A percentile compares a stretch with the other conserved stretches of the same genome.
Conservation (phyloP, 2,888 invertebrate genomes). For the Heliconius sara region DNA sequence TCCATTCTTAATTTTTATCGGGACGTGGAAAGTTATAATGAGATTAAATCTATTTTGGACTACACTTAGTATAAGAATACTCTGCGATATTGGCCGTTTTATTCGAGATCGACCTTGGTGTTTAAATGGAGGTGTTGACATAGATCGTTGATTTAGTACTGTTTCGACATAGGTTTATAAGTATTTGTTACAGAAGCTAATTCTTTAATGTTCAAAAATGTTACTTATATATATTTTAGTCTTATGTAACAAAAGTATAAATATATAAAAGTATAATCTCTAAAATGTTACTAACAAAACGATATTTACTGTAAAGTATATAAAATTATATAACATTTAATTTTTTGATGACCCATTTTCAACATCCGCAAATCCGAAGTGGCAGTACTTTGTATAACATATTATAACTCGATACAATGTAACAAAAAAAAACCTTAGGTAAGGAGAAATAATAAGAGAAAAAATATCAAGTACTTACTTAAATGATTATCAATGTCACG, state of each 20-base stretch:
- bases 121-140: constrained; percentile 83
- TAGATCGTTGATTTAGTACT: constrained; percentile 70
- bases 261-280: no score
- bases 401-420: no score
- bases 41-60: constrained; percentile 73
- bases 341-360: no score
- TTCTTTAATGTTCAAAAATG: background rate
- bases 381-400: no score
- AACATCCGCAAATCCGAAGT: no score
- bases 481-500: no score
- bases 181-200: background rate
- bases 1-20: constrained; percentile 77
- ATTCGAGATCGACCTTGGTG: constrained; percentile 67
- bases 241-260: background rate
- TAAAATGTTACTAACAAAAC: no score
- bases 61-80: constrained; percentile 77
- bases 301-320: no score
- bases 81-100: constrained; percentile 61
- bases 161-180: constrained; percentile 54
- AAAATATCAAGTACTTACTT: no score
- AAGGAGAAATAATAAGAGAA: no score
- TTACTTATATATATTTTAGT: constrained; percentile 17
- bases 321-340: no score
- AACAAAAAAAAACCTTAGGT: no score
- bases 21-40: constrained; percentile 78